Conservation (phyloP, 1,140 invertebrate genomes). For the Limonius californicus region DNA sequence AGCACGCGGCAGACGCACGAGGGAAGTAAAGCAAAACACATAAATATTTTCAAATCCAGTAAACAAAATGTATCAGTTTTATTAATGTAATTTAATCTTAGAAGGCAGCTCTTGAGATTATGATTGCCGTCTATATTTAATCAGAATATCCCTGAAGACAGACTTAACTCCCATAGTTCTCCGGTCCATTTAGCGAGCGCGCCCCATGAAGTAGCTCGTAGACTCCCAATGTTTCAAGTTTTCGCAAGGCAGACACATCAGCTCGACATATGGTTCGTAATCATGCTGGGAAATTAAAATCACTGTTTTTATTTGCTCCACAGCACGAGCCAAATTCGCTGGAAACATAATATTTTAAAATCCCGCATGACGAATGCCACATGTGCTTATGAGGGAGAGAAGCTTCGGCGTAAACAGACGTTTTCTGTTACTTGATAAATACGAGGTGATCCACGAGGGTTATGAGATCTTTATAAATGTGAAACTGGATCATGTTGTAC, state of each 20-base stretch:
- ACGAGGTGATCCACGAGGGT: neutral
- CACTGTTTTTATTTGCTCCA: neutral
- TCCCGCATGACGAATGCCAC: neutral
- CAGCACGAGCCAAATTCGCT: slow-evolving; percentile 8
- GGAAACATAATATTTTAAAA: slow-evolving; percentile 13
- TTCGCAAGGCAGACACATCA: neutral
- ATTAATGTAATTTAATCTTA: slow-evolving; percentile 17
- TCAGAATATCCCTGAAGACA: slow-evolving; percentile 23
- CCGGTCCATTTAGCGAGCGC: slow-evolving; percentile 8
- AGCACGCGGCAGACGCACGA: neutral
- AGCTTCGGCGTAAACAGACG: slow-evolving; percentile 5
- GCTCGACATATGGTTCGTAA: neutral
- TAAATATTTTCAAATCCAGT: slow-evolving; percentile 23
- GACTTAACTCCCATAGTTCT: neutral
- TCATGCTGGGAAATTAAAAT: slow-evolving; percentile 10
- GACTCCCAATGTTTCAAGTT: neutral
- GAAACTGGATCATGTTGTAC: too few species aligned
- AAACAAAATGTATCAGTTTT: slow-evolving; percentile 12
- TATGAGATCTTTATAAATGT: too few species aligned
- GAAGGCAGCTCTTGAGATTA: slow-evolving; percentile 19
- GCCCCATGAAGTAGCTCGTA: neutral
- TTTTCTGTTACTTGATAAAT: slow-evolving; percentile 7
- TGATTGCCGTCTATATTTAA: slow-evolving; percentile 25
- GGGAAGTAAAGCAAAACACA: slow-evolving; percentile 20
- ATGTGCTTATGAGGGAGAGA: slow-evolving; percentile 3